Base-by-base conservation (phyloP, 2,888 invertebrate genomes). In the Frankliniella fusca region DNA sequence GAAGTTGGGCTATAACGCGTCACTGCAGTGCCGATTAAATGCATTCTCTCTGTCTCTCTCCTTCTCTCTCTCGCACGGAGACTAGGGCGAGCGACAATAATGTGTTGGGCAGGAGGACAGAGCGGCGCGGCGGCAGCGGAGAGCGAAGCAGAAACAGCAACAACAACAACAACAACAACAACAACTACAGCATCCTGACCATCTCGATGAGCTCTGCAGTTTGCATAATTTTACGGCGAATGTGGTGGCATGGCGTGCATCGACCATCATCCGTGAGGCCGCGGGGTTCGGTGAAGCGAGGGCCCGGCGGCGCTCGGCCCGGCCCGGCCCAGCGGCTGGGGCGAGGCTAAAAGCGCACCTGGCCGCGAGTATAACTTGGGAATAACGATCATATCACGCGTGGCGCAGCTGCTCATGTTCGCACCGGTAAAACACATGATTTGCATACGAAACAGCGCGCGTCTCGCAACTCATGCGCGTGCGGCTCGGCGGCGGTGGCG, bases 211-310 rank as follows among this genome's bases (percentile, higher is more conserved):
- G 23, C 70, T 15, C 70, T 76, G 70, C 27, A 76, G 70, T 76
- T 76, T 76, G 70, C 70, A 76, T 76, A 76, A 76, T 76, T 76
- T 76, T 76, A 76, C 70, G 70, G 70, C 70, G 23, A 27, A 76
- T 27, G 70, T 12, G 23, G 54, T 54, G n/a, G 61, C 61, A 3
- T 7, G 10, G 61, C 61, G 38, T 38, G 38, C 38, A 38, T 38
- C 38, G 38, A 38, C 38, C 38, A 5, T 38, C 38, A 38, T 38
- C 61, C 15, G 61, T 61, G 61, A 54, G 8, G 54, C 5, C 3
- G 38, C 38, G 38, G 38, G 38, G 38, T 5, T 2, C 3, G 38
- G 38, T 5, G 38, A 9, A 2, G 15, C n/a, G 61, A 54, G 61
- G 61, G 15, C 61, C 12, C 12, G 61, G 18, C 61, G 61, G 61